Conservation (phyloP, 2,888 invertebrate genomes). For the Aleiodes alternator region DNA sequence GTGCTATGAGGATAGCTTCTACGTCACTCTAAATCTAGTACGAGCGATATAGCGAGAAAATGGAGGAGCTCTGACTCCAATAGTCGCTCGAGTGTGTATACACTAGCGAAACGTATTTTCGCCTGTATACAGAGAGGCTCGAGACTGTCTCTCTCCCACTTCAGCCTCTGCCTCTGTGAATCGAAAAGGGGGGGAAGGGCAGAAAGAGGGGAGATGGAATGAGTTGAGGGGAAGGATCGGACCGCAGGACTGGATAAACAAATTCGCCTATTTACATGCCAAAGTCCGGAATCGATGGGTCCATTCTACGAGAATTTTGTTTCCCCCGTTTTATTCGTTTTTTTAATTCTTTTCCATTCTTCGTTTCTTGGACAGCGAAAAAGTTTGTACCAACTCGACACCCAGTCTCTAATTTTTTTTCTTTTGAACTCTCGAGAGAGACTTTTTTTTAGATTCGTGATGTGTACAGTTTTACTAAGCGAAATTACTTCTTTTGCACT, state of each 20-base stretch:
- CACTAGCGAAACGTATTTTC: constrained; percentile 7
- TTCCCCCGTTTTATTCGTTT: not conserved
- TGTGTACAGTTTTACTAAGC: not conserved
- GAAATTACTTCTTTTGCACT: not conserved
- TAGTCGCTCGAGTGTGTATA: not conserved
- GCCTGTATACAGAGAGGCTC: not conserved
- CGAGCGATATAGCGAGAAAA: not conserved
- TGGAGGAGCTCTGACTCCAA: not conserved
- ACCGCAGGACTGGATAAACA: constrained; percentile 35
- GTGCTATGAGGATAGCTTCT: not conserved
- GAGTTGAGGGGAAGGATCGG: not conserved
- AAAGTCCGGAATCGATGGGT: constrained; percentile 32
- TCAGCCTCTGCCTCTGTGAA: not conserved
- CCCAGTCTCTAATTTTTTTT: constrained; percentile 11
- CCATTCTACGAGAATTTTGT: not conserved
- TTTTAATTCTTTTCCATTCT: constrained; percentile 1
- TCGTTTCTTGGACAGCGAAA: constrained; percentile 25
- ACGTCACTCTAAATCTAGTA: not conserved
- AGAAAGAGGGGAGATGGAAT: not conserved
- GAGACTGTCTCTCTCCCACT: not conserved
- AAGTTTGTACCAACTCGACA: constrained; percentile 32
- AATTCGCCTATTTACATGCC: constrained; percentile 43
- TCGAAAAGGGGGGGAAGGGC: not conserved
- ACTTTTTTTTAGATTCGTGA: not conserved
- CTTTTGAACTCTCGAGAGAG: not conserved